These are phyloP conservation scores for Conopomorpha cramerella DNA, from an alignment of 1,140 invertebrate genomes.

Conservation along the genomic window DNA sequence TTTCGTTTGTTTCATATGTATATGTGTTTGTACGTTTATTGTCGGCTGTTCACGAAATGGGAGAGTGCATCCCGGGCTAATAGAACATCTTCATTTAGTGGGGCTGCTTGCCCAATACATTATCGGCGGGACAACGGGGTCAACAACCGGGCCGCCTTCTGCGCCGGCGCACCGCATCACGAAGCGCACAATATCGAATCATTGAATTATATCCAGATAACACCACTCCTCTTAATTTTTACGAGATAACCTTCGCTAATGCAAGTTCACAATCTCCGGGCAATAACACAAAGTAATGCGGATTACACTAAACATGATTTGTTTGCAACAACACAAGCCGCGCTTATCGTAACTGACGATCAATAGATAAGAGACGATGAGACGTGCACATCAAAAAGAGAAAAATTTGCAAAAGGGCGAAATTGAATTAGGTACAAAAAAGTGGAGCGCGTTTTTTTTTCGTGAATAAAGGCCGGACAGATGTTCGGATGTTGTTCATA, in stretches of 20 bases:
- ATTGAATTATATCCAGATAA: conserved; percentile 44
- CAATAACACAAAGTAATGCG: no score
- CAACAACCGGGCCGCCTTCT: conserved; percentile 37
- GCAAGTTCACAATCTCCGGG: no score
- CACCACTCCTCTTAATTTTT: conserved; percentile 40
- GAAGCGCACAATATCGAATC: conserved; percentile 27
- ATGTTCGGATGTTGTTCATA: conserved; percentile 51
- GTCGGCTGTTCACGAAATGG: no score
- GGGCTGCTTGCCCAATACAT: conserved; percentile 43
- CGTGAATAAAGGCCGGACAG: conserved; percentile 42
- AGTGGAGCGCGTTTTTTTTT: conserved; percentile 30
- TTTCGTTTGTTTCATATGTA: no score
- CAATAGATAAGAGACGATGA: conserved; percentile 6
- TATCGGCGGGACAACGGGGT: conserved; percentile 26
- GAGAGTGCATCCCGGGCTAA: conserved; percentile 17
- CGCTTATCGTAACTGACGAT: no score
- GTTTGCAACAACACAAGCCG: no score
- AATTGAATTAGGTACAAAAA: conserved; percentile 43
- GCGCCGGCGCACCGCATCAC: conserved; percentile 8
- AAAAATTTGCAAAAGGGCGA: conserved; percentile 10
- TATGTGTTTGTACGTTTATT: no score
- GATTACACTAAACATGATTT: no score
- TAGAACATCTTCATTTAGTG: conserved; percentile 36
- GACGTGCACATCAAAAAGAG: conserved; percentile 12
- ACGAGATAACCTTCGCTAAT: conserved; percentile 49